Percentiles rank a stretch among this genome's conserved stretches.
Conservation (phyloP, 2,113 vertebrate species). For the Zosterops lateralis region DNA sequence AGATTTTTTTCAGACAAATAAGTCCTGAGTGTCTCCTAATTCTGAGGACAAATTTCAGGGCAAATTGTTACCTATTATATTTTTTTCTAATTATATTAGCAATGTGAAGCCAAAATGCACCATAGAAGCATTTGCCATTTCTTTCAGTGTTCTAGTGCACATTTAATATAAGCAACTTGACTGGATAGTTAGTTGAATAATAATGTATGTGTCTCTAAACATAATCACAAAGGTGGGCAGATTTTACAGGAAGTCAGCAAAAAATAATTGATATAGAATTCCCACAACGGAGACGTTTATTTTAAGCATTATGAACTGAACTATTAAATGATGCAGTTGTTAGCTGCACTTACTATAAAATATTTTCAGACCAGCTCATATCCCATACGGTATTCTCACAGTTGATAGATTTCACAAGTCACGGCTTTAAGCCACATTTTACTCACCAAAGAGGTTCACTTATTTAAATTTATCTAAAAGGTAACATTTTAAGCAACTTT, state of each 20-base stretch:
- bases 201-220: neutral
- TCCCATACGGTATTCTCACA: neutral
- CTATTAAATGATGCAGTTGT: neutral
- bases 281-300: neutral
- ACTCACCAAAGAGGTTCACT: neutral
- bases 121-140: neutral
- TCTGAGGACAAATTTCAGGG: neutral
- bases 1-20: neutral
- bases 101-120: neutral
- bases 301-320: neutral
- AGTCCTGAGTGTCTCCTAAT: neutral
- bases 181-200: neutral
- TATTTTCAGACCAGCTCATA: neutral
- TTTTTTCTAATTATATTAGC: neutral
- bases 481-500: neutral
- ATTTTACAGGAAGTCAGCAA: neutral
- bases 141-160: neutral
- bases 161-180: neutral
- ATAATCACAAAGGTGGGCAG: neutral
- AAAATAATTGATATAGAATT: neutral
- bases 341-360: neutral
- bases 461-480: neutral
- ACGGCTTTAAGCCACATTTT: neutral
- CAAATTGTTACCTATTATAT: neutral
- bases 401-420: neutral